phyloP scores from a whole-genome alignment of 1,140 invertebrate genomes.

The Papilio glaucus region DNA sequence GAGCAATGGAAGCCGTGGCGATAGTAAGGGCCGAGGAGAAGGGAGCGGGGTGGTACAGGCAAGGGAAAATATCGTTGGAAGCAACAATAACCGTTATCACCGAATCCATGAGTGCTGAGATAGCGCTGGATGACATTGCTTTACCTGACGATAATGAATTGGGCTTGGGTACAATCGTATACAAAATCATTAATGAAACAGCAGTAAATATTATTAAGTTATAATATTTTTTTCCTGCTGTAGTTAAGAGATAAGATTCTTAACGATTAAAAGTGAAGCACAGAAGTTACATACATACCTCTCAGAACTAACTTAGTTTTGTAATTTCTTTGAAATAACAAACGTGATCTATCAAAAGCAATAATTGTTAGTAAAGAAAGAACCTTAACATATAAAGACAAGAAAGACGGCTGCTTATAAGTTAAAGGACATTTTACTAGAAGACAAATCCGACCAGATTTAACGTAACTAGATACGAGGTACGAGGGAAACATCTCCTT shows the following conservation, averaged over 20 bases:
- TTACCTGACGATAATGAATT: constrained; percentile 30
- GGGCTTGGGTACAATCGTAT: background rate
- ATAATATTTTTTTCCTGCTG: background rate
- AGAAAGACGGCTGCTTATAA: too few relatives aligned
- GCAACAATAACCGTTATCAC: constrained; percentile 34
- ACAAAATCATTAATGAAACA: background rate
- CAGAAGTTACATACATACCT: too few relatives aligned
- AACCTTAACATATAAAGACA: too few relatives aligned
- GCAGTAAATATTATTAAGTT: background rate
- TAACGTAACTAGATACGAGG: too few relatives aligned
- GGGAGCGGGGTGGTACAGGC: background rate
- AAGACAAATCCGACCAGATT: too few relatives aligned
- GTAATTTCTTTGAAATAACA: too few relatives aligned
- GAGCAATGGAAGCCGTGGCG: background rate
- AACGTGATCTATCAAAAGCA: too few relatives aligned
- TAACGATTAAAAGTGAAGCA: background rate
- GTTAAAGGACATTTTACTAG: too few relatives aligned
- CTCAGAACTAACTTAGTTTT: too few relatives aligned
- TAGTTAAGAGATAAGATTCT: background rate
- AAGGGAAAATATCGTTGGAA: constrained; percentile 11
- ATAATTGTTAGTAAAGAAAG: too few relatives aligned
- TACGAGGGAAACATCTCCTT: too few relatives aligned
- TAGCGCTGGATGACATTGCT: constrained; percentile 19
- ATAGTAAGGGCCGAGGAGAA: background rate
- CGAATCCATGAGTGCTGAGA: constrained; percentile 21